Percentiles rank a stretch among this genome's conserved stretches.
phyloP scores from a whole-genome alignment of 2,113 vertebrate species.

The Pseudorectes ferrugineus region DNA sequence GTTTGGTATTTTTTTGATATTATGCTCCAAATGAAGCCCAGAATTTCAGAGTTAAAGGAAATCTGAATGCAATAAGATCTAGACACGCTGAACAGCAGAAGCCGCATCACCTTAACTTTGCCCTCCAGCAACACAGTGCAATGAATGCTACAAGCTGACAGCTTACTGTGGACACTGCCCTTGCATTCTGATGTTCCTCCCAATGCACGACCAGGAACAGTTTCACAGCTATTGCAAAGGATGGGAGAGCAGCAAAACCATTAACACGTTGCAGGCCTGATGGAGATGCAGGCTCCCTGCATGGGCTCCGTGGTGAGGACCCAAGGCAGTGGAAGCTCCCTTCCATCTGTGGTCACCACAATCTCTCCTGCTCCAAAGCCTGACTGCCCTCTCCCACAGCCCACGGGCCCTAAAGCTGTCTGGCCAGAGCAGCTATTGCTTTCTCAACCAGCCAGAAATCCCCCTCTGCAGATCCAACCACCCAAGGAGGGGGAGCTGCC shows the following conservation, averaged over 20 bases:
- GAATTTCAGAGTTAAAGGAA: neutral
- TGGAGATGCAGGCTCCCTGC: neutral
- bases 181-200: neutral
- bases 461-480: neutral
- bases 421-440: neutral
- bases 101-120: neutral
- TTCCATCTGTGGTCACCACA: rapidly evolving
- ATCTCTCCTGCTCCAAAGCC: neutral
- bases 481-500: neutral
- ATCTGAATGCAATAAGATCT: neutral
- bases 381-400: neutral
- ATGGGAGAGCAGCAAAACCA: neutral
- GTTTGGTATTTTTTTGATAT: neutral
- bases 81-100: neutral
- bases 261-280: rapidly evolving
- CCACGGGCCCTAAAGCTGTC: neutral
- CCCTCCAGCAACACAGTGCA: neutral
- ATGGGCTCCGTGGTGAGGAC: neutral
- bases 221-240: neutral
- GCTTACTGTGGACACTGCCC: neutral
- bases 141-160: neutral
- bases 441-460: neutral
- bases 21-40: neutral
- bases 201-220: neutral
- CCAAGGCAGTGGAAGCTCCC: neutral